Evolutionary conservation across 2,888 invertebrate genomes (phyloP), one percentile per base, ranked within the genome.

Genomic region (Andrena chrysosceles): DNA sequence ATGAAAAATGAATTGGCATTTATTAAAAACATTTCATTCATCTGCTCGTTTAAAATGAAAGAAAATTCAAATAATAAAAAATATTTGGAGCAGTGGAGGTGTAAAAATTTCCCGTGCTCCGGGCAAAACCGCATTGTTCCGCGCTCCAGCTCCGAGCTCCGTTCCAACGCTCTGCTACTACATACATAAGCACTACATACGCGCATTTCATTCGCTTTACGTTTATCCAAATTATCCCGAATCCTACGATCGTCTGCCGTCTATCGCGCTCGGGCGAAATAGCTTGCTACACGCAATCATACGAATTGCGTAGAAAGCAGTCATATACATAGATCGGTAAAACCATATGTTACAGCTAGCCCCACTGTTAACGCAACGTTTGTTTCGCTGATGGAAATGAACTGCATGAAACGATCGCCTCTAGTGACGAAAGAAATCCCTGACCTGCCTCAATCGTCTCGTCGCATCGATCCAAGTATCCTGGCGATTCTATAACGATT

Each of bases 201-300:
- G 16, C 26, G 35, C 26, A 13, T 49, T 63, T 7, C 20, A 69
- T 20, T 26, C 69, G 8, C 69, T 26, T 20, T 10, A 10, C 33
- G 20, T 62, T 62, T 2, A 8, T 33, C 42, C 13, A 42, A 42
- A 42, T 42, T 42, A 42, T 42, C 13, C 42, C 42, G 42, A 42
- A 42, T 42, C 8, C 10, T 8, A 62, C 5, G 7, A 62, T 33
- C 60, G 8, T n/a, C 20, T 35, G 56, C 71, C 69, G 48, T 33
- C 33, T 33, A 60, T 71, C 71, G 62, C 49, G 62, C n/a, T 71
- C 71, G 29, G 31, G 10, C 23, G 48, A 20, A 31, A 60, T 42
- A 60, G 62, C 60, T 60, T 33, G 33, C 31, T 60, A 60, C 31
- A 60, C 60, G 60, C 33, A 60, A 20, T 35, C 62, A 33, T 62